These are phyloP conservation scores for Eleutherodactylus coqui DNA, from an alignment of 2,797 vertebrate species.

Conservation along the genomic window DNA sequence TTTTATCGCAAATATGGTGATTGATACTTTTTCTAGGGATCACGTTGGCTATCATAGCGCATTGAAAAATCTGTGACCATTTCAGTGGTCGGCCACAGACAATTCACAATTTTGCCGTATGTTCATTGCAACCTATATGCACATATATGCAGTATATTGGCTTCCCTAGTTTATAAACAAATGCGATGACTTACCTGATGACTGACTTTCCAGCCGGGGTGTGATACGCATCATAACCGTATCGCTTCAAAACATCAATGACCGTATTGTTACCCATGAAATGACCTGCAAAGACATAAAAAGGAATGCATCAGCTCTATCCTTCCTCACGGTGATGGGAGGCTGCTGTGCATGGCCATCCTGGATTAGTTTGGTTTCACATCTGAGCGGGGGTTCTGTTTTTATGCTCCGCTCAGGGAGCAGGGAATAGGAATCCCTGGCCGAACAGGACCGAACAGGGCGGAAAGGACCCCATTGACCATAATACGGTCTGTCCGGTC, in stretches of 20 bases:
- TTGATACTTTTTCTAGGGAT: too few species aligned
- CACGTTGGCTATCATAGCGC: too few species aligned
- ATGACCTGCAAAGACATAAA: constrained; percentile 78
- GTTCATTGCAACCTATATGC: neutral
- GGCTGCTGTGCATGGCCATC: neutral
- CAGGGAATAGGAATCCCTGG: too few species aligned
- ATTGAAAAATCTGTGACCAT: too few species aligned
- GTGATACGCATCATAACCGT: constrained; percentile 88
- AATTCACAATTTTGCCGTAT: neutral
- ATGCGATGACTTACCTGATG: constrained; percentile 77
- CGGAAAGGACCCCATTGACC: too few species aligned
- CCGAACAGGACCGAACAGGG: too few species aligned
- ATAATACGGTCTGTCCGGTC: too few species aligned
- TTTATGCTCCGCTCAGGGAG: too few species aligned
- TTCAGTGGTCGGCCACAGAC: too few species aligned
- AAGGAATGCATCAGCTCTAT: neutral
- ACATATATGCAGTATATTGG: neutral
- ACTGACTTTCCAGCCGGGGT: constrained; percentile 84
- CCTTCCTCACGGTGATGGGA: neutral
- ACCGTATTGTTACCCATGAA: constrained; percentile 92
- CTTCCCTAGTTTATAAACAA: neutral
- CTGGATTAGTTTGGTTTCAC: neutral
- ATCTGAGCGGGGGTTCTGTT: too few species aligned
- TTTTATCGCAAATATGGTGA: too few species aligned
- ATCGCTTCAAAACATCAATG: constrained; percentile 85